These are phyloP conservation scores for Tribolium castaneum DNA, from an alignment of 1,140 invertebrate genomes.

Conservation along the genomic window DNA sequence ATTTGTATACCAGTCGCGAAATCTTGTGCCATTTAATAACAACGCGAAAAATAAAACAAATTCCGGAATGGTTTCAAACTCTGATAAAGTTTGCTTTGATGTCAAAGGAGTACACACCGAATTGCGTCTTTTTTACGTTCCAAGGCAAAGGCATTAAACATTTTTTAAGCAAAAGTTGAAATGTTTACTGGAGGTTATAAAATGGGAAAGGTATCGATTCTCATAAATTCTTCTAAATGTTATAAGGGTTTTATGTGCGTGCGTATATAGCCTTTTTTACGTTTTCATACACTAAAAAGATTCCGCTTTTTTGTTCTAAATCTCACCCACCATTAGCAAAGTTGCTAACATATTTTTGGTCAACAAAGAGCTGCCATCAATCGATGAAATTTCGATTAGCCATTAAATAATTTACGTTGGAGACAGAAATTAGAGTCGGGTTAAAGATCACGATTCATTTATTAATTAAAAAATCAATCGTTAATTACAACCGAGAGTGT, in stretches of 20 bases:
- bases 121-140: neutral
- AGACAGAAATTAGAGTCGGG: neutral
- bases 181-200: neutral
- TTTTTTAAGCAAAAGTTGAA: neutral
- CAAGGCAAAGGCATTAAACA: neutral
- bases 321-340: neutral
- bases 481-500: neutral
- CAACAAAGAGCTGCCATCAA: neutral
- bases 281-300: neutral
- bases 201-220: neutral
- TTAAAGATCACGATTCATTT: neutral
- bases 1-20: neutral
- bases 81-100: neutral
- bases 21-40: neutral
- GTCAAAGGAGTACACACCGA: neutral
- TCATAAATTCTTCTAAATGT: neutral
- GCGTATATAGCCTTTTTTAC: neutral
- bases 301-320: neutral
- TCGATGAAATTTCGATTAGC: neutral
- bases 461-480: neutral
- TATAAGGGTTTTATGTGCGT: neutral
- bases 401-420: neutral
- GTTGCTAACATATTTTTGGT: neutral
- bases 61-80: neutral
- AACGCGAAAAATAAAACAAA: neutral